Evolutionary conservation across 2,113 vertebrate genomes (phyloP).

Genomic region (Psettodes erumei): DNA sequence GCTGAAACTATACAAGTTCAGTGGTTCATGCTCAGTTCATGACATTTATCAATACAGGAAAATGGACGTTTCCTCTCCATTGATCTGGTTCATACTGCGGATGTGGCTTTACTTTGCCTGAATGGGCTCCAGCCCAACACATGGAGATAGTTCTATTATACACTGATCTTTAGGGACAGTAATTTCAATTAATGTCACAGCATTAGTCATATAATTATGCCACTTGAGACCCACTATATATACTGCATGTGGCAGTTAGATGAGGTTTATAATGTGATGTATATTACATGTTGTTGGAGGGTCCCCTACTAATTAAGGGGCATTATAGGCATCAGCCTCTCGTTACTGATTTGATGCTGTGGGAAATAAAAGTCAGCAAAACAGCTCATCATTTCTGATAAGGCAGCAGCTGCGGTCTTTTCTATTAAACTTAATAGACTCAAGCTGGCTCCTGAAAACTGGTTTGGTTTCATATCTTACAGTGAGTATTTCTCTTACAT

Average conservation of each 20-base stretch:
- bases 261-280: slow-evolving; percentile 45
- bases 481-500: neutral
- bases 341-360: slow-evolving; percentile 49
- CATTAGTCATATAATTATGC: slow-evolving; percentile 52
- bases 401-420: slow-evolving; percentile 38
- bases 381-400: slow-evolving; percentile 38
- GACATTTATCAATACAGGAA: neutral
- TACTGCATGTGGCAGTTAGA: slow-evolving; percentile 44
- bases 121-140: slow-evolving; percentile 6
- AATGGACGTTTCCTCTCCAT: slow-evolving; percentile 1
- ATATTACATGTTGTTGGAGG: slow-evolving; percentile 44
- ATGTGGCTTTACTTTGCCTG: slow-evolving; percentile 10
- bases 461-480: neutral
- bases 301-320: slow-evolving; percentile 50
- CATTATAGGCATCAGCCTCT: slow-evolving; percentile 33
- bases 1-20: neutral
- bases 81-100: neutral
- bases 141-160: slow-evolving; percentile 8
- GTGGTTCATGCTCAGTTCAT: neutral
- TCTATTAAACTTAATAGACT: slow-evolving; percentile 1
- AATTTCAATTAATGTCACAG: slow-evolving; percentile 50
- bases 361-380: slow-evolving; percentile 54
- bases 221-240: slow-evolving; percentile 46
- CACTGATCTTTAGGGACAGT: slow-evolving; percentile 43
- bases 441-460: neutral